phyloP scores from a whole-genome alignment of 2,888 invertebrate species.

The Pelosia muscerda region DNA sequence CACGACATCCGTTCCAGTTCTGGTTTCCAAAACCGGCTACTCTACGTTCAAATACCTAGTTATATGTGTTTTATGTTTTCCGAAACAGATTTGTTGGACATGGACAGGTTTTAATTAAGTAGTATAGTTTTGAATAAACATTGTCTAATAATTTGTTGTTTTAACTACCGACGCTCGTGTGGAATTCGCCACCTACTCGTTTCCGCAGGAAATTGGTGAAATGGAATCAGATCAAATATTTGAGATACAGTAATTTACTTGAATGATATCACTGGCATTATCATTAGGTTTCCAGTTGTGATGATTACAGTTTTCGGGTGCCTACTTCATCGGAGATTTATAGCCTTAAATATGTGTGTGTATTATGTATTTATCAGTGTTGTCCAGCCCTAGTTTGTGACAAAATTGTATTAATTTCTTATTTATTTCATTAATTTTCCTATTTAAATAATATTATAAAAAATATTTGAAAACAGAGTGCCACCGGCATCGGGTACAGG shows the following conservation, averaged over 20 bases:
- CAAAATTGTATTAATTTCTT: too few relatives aligned
- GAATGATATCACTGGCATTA: not conserved
- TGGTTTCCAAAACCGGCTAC: not conserved
- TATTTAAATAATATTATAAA: too few relatives aligned
- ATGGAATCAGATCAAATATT: conserved; percentile 7
- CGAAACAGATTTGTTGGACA: conserved; percentile 12
- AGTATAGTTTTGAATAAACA: conserved; percentile 11
- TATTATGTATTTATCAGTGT: too few relatives aligned
- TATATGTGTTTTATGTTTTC: conserved; percentile 16
- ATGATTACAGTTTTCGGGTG: not conserved
- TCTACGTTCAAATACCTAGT: not conserved
- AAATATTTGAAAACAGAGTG: too few relatives aligned
- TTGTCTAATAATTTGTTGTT: conserved; percentile 13
- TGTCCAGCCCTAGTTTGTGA: too few relatives aligned
- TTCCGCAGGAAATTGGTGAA: conserved; percentile 14
- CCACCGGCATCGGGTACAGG: too few relatives aligned
- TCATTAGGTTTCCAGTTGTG: not conserved
- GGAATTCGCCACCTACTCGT: conserved; percentile 12
- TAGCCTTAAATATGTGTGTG: too few relatives aligned
- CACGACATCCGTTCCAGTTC: not conserved
- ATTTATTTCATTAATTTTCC: too few relatives aligned
- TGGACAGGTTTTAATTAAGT: conserved; percentile 1
- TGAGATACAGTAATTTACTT: conserved; percentile 6
- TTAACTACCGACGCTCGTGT: conserved; percentile 5
- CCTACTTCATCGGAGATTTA: too few relatives aligned